phyloP scores from a whole-genome alignment of 2,797 vertebrate species.

The Garrulus glandarius region DNA sequence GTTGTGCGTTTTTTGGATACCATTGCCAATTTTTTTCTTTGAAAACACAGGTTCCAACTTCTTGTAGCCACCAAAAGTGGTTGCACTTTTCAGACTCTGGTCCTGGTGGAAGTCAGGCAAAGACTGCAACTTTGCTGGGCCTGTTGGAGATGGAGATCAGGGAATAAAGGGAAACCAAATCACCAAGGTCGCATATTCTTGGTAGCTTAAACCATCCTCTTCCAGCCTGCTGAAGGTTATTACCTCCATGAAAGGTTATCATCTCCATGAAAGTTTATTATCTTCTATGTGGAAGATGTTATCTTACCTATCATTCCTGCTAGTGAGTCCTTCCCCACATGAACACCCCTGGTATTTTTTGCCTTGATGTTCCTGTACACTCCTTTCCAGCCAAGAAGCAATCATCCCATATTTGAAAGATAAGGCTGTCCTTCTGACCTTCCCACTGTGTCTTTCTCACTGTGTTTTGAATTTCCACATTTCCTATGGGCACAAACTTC shows the following conservation, averaged over 20 bases:
- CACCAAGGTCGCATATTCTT: background rate
- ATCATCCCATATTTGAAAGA: background rate
- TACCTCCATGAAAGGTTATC: background rate
- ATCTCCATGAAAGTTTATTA: background rate
- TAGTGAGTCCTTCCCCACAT: accelerated
- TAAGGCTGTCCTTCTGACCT: background rate
- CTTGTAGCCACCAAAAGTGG: background rate
- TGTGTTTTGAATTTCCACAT: background rate
- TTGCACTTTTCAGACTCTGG: background rate
- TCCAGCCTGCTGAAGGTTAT: background rate
- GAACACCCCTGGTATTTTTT: background rate
- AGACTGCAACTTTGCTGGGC: background rate
- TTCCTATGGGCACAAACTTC: background rate
- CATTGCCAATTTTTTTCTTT: background rate
- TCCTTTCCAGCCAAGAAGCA: background rate
- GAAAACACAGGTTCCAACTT: background rate
- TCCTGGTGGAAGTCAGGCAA: background rate
- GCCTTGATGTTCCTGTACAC: accelerated
- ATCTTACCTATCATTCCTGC: background rate
- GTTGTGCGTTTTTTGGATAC: background rate
- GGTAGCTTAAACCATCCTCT: background rate
- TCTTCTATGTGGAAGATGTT: background rate
- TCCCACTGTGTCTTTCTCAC: background rate
- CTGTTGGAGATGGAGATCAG: background rate
- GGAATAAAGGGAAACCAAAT: background rate